A percentile compares a stretch with the other conserved stretches of the same genome.
phyloP scores from a whole-genome alignment of 2,888 invertebrate species.

The Chesias legatella region DNA sequence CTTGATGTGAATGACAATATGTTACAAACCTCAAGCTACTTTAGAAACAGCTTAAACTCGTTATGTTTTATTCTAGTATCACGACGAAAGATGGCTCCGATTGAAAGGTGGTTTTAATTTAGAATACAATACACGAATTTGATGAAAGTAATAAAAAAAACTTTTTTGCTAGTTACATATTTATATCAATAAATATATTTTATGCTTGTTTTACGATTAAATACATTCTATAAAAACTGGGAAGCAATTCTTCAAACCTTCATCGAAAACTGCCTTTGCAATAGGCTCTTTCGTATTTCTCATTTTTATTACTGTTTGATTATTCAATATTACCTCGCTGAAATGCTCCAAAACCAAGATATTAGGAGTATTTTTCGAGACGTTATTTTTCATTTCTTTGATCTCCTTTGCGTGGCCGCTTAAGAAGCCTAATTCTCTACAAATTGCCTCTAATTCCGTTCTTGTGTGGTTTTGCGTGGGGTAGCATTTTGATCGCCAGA shows the following conservation, averaged over 20 bases:
- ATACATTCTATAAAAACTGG: constrained; percentile 74
- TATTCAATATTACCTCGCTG: constrained; percentile 59
- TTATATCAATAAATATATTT: constrained; percentile 1
- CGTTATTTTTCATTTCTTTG: constrained; percentile 36
- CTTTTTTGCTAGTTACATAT: neutral
- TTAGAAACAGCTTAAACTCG: too few relatives aligned
- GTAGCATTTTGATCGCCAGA: constrained; percentile 87
- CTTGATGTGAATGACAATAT: too few relatives aligned
- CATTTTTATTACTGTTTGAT: constrained; percentile 57
- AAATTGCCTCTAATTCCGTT: constrained; percentile 79
- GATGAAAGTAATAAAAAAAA: neutral
- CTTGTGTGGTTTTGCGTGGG: constrained; percentile 73
- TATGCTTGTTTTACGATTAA: constrained; percentile 21
- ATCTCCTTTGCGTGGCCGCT: constrained; percentile 76
- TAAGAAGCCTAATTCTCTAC: constrained; percentile 81
- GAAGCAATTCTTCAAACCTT: constrained; percentile 52
- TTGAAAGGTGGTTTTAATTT: too few relatives aligned
- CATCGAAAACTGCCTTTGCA: constrained; percentile 51
- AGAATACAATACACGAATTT: too few relatives aligned
- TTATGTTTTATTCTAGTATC: too few relatives aligned
- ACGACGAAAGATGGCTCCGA: too few relatives aligned
- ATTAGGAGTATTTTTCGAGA: constrained; percentile 47
- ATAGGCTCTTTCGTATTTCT: constrained; percentile 59
- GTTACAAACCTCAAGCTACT: too few relatives aligned
- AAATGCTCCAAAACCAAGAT: constrained; percentile 55